Evolutionary conservation across 2,113 vertebrate genomes (phyloP).

Genomic region (Brienomyrus brachyistius): DNA sequence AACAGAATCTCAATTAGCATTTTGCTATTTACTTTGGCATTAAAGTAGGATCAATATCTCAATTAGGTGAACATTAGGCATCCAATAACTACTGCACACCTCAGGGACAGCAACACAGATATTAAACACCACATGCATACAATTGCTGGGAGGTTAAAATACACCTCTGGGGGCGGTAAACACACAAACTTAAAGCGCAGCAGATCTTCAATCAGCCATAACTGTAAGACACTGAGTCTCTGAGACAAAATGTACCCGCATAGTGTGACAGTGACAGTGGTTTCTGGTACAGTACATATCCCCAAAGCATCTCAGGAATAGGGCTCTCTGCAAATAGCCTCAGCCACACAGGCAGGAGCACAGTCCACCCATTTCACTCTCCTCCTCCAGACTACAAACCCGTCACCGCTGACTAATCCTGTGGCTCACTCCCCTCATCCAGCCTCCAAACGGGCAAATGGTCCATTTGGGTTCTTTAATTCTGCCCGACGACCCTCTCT

Average conservation of each 20-base stretch:
- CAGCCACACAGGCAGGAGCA: neutral
- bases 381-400: neutral
- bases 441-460: neutral
- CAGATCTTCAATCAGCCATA: neutral
- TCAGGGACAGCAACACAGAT: neutral
- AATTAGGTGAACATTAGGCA: neutral
- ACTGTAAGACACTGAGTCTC: slow-evolving; percentile 2
- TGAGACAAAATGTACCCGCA: neutral
- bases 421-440: neutral
- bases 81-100: neutral
- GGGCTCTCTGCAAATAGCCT: neutral
- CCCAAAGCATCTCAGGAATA: neutral
- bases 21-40: neutral
- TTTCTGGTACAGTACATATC: neutral
- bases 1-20: neutral
- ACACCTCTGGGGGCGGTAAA: neutral
- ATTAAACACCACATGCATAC: neutral
- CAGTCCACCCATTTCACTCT: neutral
- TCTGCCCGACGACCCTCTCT: neutral
- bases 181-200: neutral
- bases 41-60: neutral
- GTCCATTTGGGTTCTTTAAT: neutral
- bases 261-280: neutral
- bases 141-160: neutral
- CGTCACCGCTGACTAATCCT: neutral